Conservation (phyloP, 2,888 invertebrate genomes). For the Cylloceria caligata region DNA sequence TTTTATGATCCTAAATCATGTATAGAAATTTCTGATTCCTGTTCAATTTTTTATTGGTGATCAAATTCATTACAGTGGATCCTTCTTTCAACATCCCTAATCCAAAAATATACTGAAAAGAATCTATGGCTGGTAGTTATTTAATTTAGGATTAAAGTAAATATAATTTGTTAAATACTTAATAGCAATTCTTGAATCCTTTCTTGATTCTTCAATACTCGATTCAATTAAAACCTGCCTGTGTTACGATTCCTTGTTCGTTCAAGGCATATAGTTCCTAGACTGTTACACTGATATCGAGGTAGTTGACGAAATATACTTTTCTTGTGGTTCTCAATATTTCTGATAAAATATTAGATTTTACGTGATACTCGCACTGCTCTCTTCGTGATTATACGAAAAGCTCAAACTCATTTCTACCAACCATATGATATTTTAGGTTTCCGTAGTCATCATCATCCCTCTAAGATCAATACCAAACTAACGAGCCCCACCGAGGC, state of each 20-base stretch:
- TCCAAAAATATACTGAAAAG: too few species aligned
- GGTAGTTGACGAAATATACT: neutral
- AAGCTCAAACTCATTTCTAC: neutral
- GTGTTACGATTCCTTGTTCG: too few species aligned
- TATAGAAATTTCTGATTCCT: neutral
- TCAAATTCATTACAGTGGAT: neutral
- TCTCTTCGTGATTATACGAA: neutral
- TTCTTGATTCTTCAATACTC: too few species aligned
- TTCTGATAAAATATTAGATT: neutral
- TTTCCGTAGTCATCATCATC: slow-evolving; percentile 54
- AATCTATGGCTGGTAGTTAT: neutral
- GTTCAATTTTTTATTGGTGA: neutral
- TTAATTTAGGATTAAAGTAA: neutral
- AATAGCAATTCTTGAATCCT: neutral
- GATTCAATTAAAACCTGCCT: too few species aligned
- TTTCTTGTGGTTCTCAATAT: neutral
- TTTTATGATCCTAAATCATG: neutral
- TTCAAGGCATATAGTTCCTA: too few species aligned
- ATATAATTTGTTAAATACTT: neutral
- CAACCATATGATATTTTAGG: slow-evolving; percentile 1
- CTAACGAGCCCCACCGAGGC: slow-evolving; percentile 59
- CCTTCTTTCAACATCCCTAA: too few species aligned
- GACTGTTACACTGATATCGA: too few species aligned
- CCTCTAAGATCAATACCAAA: slow-evolving; percentile 60
- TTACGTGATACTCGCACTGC: neutral